These are phyloP conservation scores for Coptotermes formosanus DNA, from an alignment of 1,140 invertebrate species.

Conservation along the genomic window DNA sequence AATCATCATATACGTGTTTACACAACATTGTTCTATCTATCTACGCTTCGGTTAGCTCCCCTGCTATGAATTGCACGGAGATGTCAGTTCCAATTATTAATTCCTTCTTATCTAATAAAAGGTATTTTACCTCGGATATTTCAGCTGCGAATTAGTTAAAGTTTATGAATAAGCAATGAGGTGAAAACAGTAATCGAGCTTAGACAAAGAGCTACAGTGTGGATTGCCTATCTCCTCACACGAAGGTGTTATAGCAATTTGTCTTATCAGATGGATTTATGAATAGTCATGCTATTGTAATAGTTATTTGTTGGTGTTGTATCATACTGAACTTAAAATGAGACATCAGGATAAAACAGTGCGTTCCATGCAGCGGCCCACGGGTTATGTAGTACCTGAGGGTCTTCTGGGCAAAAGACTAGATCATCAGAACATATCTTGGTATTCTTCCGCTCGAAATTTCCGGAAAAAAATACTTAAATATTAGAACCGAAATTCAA, in stretches of 20 bases:
- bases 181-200: neutral
- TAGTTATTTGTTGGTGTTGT: too few relatives aligned
- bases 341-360: too few relatives aligned
- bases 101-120: neutral
- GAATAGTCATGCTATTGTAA: neutral
- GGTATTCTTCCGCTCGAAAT: too few relatives aligned
- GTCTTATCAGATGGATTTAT: conserved; percentile 7
- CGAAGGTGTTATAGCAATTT: neutral
- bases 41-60: neutral
- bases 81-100: conserved; percentile 1
- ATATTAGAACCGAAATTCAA: too few relatives aligned
- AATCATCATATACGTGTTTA: neutral
- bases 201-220: neutral
- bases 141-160: neutral
- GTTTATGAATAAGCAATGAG: neutral
- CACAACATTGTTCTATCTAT: neutral
- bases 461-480: too few relatives aligned
- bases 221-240: neutral
- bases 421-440: too few relatives aligned
- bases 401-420: too few relatives aligned
- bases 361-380: too few relatives aligned
- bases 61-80: neutral
- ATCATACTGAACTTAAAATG: too few relatives aligned
- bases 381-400: too few relatives aligned
- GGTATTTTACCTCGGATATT: neutral